Conservation (phyloP, 1,140 invertebrate species). For the Bilobella aurantiaca region DNA sequence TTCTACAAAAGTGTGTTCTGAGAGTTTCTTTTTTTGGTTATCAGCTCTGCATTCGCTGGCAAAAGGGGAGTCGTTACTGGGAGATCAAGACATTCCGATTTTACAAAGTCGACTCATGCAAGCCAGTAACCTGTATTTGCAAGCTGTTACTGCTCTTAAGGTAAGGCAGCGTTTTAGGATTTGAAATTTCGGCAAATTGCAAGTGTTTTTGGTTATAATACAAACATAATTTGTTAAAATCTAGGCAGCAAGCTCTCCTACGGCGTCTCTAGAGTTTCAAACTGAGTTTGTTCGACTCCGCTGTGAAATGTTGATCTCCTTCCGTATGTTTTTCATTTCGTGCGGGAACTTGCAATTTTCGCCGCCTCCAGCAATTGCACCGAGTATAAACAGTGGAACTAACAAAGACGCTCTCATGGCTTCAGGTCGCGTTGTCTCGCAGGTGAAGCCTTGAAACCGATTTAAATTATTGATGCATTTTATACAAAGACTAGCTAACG, state of each 20-base stretch:
- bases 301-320: constrained; percentile 63
- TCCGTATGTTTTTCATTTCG: constrained; percentile 61
- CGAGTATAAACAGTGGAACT: constrained; percentile 57
- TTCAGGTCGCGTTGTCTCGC: constrained; percentile 69
- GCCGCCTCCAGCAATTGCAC: constrained; percentile 82
- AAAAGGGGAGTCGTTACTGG: constrained; percentile 41
- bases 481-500: constrained; percentile 17
- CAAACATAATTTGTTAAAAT: too few species aligned
- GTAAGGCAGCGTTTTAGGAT: too few species aligned
- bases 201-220: too few species aligned
- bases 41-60: constrained; percentile 52
- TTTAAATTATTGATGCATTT: neutral
- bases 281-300: constrained; percentile 63
- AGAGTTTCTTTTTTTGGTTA: constrained; percentile 84
- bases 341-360: constrained; percentile 75
- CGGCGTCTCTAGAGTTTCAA: constrained; percentile 60
- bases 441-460: constrained; percentile 41
- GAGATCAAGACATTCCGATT: constrained; percentile 10
- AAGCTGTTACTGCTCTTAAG: constrained; percentile 59
- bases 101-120: constrained; percentile 19
- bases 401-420: constrained; percentile 70
- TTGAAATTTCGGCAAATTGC: too few species aligned
- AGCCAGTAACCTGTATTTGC: constrained; percentile 43
- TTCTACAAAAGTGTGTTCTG: constrained; percentile 66
- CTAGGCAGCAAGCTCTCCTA: constrained; percentile 57